A percentile compares a stretch with the other conserved stretches of the same genome.
Conservation (phyloP, 1,140 invertebrate species). For the Drosophila santomea region DNA sequence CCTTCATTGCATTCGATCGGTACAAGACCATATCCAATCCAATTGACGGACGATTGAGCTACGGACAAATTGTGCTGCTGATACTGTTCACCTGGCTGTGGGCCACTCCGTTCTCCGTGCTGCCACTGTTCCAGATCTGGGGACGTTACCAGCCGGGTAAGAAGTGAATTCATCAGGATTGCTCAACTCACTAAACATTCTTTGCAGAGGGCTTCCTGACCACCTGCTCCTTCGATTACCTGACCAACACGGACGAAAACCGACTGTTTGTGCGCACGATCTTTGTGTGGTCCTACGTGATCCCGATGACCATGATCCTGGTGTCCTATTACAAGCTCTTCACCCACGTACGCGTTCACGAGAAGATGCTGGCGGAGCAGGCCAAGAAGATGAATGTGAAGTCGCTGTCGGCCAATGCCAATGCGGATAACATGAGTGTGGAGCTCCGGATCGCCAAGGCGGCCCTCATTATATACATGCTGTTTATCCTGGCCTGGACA, state of each 20-base stretch:
- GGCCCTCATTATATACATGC: conserved; percentile 90
- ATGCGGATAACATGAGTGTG: conserved; percentile 87
- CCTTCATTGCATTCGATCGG: conserved; percentile 91
- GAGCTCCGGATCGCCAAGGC: conserved; percentile 91
- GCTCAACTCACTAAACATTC: background rate
- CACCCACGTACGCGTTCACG: conserved; percentile 88
- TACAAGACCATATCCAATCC: conserved; percentile 91
- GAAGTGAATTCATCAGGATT: background rate
- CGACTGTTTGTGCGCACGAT: conserved; percentile 89
- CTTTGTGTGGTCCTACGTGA: conserved; percentile 89
- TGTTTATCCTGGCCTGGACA: conserved; percentile 91
- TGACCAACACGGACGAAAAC: conserved; percentile 89
- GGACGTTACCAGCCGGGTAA: conserved; percentile 89
- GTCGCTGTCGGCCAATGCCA: conserved; percentile 89
- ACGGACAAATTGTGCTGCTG: conserved; percentile 88
- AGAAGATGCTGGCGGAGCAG: conserved; percentile 91
- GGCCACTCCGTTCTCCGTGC: conserved; percentile 89
- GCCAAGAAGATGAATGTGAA: conserved; percentile 94
- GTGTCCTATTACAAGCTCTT: conserved; percentile 90
- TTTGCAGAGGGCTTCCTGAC: conserved; percentile 90
- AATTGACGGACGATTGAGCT: conserved; percentile 89
- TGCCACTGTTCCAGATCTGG: conserved; percentile 89
- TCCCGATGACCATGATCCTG: conserved; percentile 89
- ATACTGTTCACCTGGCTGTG: conserved; percentile 89
- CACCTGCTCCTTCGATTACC: conserved; percentile 91